phyloP scores from a whole-genome alignment of 2,888 invertebrate genomes.

The Ferdinandea cuprea region DNA sequence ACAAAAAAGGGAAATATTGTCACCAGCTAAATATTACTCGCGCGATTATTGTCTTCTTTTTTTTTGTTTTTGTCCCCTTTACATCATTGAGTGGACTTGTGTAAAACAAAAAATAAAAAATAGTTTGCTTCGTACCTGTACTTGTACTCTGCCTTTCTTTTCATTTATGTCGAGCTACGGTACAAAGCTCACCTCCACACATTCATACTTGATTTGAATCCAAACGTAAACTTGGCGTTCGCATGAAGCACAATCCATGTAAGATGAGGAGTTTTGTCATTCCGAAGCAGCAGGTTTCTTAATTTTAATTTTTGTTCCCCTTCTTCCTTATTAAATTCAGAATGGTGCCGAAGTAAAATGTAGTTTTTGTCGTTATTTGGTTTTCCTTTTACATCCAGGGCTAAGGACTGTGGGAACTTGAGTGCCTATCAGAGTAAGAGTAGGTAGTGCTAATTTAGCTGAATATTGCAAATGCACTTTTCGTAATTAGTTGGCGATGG shows the following conservation, averaged over 20 bases:
- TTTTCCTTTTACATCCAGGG: background rate
- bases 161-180: no score
- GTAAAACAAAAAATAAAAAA: constrained; percentile 20
- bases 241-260: constrained; percentile 6
- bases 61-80: constrained; percentile 46
- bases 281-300: constrained; percentile 27
- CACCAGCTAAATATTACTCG: constrained; percentile 42
- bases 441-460: constrained; percentile 51
- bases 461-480: constrained; percentile 35
- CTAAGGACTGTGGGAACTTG: constrained; percentile 27
- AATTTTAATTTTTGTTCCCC: constrained; percentile 5
- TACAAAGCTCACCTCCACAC: no score
- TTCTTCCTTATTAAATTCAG: background rate
- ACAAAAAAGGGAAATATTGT: constrained; percentile 42
- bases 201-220: no score
- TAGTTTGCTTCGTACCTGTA: background rate
- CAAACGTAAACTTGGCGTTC: background rate
- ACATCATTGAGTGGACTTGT: constrained; percentile 48
- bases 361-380: constrained; percentile 6
- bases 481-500: constrained; percentile 51
- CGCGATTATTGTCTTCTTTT: constrained; percentile 53
- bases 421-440: constrained; percentile 9
- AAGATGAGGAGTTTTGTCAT: constrained; percentile 13
- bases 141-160: no score
- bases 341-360: constrained; percentile 55